Evolutionary conservation across 2,113 vertebrate genomes (phyloP).

Genomic region (Penelope pileata): DNA sequence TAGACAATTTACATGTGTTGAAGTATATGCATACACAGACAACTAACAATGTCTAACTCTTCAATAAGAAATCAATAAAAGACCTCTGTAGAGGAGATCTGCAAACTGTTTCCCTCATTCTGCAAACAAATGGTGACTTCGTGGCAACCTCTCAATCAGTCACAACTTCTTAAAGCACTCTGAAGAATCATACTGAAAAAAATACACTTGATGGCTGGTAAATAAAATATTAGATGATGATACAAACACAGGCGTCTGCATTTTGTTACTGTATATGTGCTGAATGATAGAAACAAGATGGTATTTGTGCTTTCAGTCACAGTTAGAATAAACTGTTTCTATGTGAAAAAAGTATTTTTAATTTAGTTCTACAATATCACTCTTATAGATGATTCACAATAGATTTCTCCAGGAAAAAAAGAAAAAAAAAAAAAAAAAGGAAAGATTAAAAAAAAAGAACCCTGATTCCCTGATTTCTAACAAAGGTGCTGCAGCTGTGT

Average conservation of each 20-base stretch:
- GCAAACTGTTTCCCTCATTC: background rate
- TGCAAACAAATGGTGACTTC: constrained; percentile 24
- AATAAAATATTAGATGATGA: background rate
- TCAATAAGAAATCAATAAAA: background rate
- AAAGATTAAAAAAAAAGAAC: too few relatives aligned
- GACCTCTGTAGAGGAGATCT: background rate
- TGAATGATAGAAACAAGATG: background rate
- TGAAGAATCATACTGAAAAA: constrained; percentile 33
- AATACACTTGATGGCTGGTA: background rate
- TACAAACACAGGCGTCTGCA: background rate
- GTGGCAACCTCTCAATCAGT: constrained; percentile 1
- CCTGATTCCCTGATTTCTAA: background rate
- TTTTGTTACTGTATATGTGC: background rate
- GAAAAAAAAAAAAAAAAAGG: background rate
- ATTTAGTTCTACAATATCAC: background rate
- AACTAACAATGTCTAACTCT: background rate
- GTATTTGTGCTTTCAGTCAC: background rate
- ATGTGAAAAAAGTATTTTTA: background rate
- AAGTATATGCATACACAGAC: background rate
- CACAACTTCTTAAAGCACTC: constrained; percentile 38
- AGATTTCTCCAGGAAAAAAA: background rate
- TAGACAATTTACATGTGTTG: background rate
- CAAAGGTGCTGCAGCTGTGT: background rate
- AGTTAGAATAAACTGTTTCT: background rate
- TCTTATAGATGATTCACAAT: background rate